Evolutionary conservation across 2,113 vertebrate genomes (phyloP), one percentile per base, ranked within the genome.

Genomic region (Mustela lutreola): DNA sequence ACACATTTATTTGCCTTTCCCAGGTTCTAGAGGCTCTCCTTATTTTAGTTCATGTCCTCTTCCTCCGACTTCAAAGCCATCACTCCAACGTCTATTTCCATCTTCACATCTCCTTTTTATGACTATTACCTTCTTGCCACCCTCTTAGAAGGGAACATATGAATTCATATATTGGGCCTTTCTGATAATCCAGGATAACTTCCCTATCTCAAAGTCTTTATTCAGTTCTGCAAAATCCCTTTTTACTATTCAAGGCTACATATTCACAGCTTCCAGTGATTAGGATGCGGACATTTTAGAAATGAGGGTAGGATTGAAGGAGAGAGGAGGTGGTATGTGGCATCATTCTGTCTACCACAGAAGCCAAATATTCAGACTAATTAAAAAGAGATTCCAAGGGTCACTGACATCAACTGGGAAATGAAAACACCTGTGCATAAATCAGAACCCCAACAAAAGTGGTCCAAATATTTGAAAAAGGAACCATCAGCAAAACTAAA

Each of bases 381-480:
- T 70, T 85, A 73, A 78, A 87, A 45, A 73, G 36, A 78, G 87
- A 67, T 60, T 56, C 14, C 24, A 39, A 96, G 15, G 16, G 4
- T n/a, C 50, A 19, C 45, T 76, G 33, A 75, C 36, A 86, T 70
- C 33, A 45, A 53, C 39, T 67, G 16, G 53, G 21, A 42, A 95
- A 96, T 75, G 53, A 89, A 91, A 91, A 50, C 48, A 97, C 4
- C 71, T 97, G 22, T 45, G 33, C 6, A 50, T 53, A 87, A 88
- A 26, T 92, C 62, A 91, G 36, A 89, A 8, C 24, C 14, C 84
- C 80, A 73, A 63, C 22, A 33, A 88, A 1, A 48, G 8, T 71
- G 2, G 26, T 82, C 1, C 22, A 96, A 70, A 71, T 93, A 84
- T 45, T 81, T 78, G 84, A 91, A 84, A 83, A 2, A 53, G 31